Conservation (phyloP, 1,140 invertebrate genomes). For the Proales similis region DNA sequence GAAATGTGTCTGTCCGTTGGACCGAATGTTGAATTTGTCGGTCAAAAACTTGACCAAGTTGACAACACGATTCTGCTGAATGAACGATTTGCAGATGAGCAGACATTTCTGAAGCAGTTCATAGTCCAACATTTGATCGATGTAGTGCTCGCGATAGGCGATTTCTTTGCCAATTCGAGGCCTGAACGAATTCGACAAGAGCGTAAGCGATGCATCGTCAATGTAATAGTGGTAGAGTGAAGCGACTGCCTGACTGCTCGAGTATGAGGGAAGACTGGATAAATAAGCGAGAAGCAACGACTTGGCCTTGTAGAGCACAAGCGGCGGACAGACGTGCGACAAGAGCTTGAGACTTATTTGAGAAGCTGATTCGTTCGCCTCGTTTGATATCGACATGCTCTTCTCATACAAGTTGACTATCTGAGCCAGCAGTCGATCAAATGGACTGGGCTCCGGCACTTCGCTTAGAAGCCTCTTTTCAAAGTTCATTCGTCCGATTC, state of each 20-base stretch:
- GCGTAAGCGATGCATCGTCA: background rate
- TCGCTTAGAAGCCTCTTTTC: background rate
- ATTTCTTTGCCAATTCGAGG: background rate
- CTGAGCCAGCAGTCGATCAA: constrained; percentile 2
- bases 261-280: too few relatives aligned
- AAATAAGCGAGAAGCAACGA: background rate
- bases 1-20: background rate
- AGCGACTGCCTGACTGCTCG: too few relatives aligned
- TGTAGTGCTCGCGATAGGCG: background rate
- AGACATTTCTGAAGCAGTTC: constrained; percentile 36
- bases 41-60: background rate
- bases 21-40: background rate
- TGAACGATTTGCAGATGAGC: background rate
- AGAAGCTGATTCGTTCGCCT: background rate
- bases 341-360: background rate
- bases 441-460: constrained; percentile 30
- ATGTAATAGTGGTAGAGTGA: too few relatives aligned
- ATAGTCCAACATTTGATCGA: constrained; percentile 9
- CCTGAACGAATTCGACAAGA: background rate
- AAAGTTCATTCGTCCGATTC: constrained; percentile 2
- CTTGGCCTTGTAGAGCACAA: constrained; percentile 17
- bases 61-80: background rate
- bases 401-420: constrained; percentile 20
- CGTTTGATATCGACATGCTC: background rate
- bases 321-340: background rate